These are phyloP conservation scores for Romanogobio albipinnatus DNA, from an alignment of 2,113 vertebrate species.

Conservation along the genomic window DNA sequence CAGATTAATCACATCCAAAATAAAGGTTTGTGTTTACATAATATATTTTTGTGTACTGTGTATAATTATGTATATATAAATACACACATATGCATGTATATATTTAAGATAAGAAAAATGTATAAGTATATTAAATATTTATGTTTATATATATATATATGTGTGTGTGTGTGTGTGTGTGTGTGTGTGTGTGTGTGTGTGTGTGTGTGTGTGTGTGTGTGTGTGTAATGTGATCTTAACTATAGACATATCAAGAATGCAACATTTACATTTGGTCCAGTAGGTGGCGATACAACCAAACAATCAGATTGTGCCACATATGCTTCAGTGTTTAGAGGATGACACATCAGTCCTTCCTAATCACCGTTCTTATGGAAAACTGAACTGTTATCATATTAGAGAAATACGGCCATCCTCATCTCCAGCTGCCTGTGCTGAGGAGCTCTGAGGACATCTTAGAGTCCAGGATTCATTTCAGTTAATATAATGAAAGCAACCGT, in stretches of 20 bases:
- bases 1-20: too few relatives aligned
- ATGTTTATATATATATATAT: too few relatives aligned
- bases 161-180: too few relatives aligned
- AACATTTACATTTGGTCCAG: not conserved
- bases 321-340: conserved; percentile 23
- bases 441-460: not conserved
- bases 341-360: conserved; percentile 34
- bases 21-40: too few relatives aligned
- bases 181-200: too few relatives aligned
- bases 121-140: too few relatives aligned
- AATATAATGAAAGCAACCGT: not conserved
- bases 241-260: not conserved
- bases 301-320: not conserved
- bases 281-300: conserved; percentile 24
- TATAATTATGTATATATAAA: too few relatives aligned
- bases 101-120: too few relatives aligned
- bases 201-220: too few relatives aligned
- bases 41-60: too few relatives aligned
- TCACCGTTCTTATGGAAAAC: not conserved
- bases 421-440: not conserved
- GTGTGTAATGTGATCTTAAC: not conserved
- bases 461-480: conserved; percentile 1
- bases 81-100: too few relatives aligned
- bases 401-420: not conserved
- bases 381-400: not conserved